Conservation (phyloP, 2,113 vertebrate genomes). For the Bos indicus region DNA sequence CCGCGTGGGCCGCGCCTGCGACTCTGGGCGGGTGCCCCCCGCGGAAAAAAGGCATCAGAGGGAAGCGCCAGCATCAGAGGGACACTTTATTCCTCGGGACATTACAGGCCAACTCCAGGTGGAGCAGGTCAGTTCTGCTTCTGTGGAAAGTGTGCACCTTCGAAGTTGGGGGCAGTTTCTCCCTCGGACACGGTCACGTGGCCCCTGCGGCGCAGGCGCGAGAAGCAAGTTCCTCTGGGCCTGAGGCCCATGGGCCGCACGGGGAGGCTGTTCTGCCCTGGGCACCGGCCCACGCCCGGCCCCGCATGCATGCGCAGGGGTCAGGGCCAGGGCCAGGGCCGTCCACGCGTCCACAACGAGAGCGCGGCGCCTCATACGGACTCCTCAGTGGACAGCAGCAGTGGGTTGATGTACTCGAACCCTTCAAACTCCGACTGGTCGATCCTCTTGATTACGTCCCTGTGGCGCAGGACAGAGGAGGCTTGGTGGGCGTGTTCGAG, state of each 20-base stretch:
- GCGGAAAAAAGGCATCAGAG: conserved; percentile 89
- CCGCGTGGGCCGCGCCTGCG: conserved; percentile 31
- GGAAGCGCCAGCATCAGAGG: conserved; percentile 79
- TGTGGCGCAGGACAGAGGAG: conserved; percentile 62
- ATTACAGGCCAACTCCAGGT: conserved; percentile 85
- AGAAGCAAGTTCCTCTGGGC: conserved; percentile 75
- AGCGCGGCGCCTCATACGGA: conserved; percentile 88
- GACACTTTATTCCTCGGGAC: conserved; percentile 85
- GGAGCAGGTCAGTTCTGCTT: conserved; percentile 67
- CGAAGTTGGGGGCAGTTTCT: conserved; percentile 69
- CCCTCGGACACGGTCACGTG: conserved; percentile 73
- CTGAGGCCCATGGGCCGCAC: conserved; percentile 72
- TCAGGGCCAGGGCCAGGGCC: conserved; percentile 77
- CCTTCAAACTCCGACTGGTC: conserved; percentile 99
- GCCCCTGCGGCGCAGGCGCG: conserved; percentile 78
- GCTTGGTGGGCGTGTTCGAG: background rate
- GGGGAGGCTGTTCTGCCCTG: conserved; percentile 68
- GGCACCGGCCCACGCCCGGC: conserved; percentile 79
- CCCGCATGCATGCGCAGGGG: conserved; percentile 86
- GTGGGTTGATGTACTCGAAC: conserved; percentile 98
- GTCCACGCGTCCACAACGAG: conserved; percentile 65
- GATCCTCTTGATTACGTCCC: conserved; percentile 97
- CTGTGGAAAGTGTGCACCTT: conserved; percentile 80
- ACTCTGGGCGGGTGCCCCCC: conserved; percentile 80
- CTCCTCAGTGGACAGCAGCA: conserved; percentile 95